These are phyloP conservation scores for Myotis daubentonii DNA, from an alignment of 2,797 vertebrate species.

Conservation along the genomic window DNA sequence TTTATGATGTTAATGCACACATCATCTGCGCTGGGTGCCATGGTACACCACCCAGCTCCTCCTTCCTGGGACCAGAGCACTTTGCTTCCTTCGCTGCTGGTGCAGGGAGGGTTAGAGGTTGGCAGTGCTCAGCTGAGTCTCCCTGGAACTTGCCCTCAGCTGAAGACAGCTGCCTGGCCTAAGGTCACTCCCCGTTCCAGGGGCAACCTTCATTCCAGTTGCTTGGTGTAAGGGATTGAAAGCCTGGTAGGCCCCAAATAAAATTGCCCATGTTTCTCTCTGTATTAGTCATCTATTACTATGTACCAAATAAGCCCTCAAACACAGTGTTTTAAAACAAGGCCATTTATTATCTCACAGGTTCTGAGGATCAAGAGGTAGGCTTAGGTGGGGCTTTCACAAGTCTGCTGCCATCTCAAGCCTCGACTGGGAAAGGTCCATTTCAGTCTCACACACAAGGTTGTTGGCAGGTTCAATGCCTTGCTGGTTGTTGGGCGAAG, in stretches of 20 bases:
- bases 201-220: not conserved
- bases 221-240: not conserved
- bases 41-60: too few species aligned
- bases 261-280: not conserved
- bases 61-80: not conserved
- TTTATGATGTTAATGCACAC: not conserved
- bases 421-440: not conserved
- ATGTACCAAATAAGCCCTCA: not conserved
- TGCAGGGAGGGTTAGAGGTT: not conserved
- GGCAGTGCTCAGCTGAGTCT: not conserved
- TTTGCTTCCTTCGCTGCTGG: not conserved
- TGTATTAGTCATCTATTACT: not conserved
- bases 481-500: not conserved
- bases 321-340: not conserved
- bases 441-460: not conserved
- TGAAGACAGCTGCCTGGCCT: not conserved
- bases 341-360: not conserved
- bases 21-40: not conserved
- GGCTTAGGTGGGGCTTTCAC: not conserved
- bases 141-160: not conserved
- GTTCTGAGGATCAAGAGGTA: not conserved
- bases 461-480: not conserved
- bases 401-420: not conserved
- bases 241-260: not conserved
- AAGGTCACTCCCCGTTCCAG: not conserved